Evolutionary conservation across 1,140 invertebrate species (phyloP).

Genomic region (Lucilia cuprina): DNA sequence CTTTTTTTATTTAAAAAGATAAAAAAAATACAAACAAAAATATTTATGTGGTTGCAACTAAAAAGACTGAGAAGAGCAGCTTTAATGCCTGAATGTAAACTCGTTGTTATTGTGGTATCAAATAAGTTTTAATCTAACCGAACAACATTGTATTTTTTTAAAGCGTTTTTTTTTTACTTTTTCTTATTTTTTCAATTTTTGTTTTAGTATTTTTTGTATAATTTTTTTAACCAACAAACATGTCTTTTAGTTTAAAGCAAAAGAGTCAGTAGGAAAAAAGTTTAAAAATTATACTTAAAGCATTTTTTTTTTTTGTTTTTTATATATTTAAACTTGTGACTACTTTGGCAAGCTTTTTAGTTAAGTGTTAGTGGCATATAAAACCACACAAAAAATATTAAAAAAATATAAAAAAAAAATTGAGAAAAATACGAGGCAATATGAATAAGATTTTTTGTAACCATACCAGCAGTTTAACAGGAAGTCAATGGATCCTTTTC

Average conservation of each 20-base stretch:
- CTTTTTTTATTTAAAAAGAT: not conserved
- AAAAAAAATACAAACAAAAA: not conserved
- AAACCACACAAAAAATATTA: not conserved
- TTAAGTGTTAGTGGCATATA: slow-evolving; percentile 1
- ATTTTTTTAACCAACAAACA: not conserved
- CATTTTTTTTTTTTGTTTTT: not conserved
- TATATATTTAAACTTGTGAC: slow-evolving; percentile 1
- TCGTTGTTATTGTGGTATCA: not conserved
- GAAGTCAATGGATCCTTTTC: no score
- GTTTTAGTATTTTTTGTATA: not conserved
- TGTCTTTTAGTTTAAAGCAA: not conserved
- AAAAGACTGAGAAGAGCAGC: not conserved
- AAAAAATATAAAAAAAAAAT: not conserved
- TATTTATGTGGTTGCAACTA: not conserved
- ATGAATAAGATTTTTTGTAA: not conserved
- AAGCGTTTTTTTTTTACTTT: not conserved
- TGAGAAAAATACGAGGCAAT: not conserved
- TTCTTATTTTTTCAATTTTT: not conserved
- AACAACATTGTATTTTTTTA: not conserved
- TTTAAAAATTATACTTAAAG: not conserved
- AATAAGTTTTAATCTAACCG: slow-evolving; percentile 14
- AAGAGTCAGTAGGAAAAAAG: not conserved
- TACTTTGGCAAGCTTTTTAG: slow-evolving; percentile 17
- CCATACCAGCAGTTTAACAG: no score
- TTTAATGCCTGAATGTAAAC: not conserved